These are phyloP conservation scores for Martes martes DNA, from an alignment of 2,113 vertebrate species.

Conservation along the genomic window DNA sequence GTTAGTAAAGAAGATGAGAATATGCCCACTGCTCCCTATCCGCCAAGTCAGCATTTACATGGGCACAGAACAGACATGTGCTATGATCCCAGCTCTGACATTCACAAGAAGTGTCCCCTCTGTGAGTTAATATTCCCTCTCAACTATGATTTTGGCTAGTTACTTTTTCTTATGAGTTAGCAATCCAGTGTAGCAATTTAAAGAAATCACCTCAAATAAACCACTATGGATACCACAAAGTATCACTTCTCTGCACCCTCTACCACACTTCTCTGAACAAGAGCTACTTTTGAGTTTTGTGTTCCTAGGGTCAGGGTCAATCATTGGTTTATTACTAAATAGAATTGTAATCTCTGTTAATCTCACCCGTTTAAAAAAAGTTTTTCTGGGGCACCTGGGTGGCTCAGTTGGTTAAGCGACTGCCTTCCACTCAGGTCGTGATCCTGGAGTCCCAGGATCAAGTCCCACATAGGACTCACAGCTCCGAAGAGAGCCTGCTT, in stretches of 20 bases:
- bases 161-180: constrained; percentile 36
- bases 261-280: constrained; percentile 56
- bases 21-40: constrained; percentile 80
- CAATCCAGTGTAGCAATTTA: constrained; percentile 55
- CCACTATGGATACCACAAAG: not conserved
- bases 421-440: too few relatives aligned
- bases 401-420: too few relatives aligned
- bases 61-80: constrained; percentile 91
- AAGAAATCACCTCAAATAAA: constrained; percentile 28
- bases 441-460: too few relatives aligned
- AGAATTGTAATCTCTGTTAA: constrained; percentile 62
- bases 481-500: too few relatives aligned
- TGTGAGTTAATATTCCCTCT: constrained; percentile 97
- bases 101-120: constrained; percentile 93
- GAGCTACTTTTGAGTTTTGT: constrained; percentile 55
- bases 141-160: constrained; percentile 92
- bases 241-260: constrained; percentile 37
- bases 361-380: constrained; percentile 63
- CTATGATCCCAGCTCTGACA: constrained; percentile 89
- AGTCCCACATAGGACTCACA: too few relatives aligned
- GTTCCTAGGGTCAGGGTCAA: constrained; percentile 40
- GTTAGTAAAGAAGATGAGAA: constrained; percentile 83
- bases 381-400: too few relatives aligned
- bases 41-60: constrained; percentile 84
- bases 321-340: constrained; percentile 61